These are phyloP conservation scores for Cosmia trapezina DNA, from an alignment of 2,888 invertebrate genomes.

Conservation along the genomic window DNA sequence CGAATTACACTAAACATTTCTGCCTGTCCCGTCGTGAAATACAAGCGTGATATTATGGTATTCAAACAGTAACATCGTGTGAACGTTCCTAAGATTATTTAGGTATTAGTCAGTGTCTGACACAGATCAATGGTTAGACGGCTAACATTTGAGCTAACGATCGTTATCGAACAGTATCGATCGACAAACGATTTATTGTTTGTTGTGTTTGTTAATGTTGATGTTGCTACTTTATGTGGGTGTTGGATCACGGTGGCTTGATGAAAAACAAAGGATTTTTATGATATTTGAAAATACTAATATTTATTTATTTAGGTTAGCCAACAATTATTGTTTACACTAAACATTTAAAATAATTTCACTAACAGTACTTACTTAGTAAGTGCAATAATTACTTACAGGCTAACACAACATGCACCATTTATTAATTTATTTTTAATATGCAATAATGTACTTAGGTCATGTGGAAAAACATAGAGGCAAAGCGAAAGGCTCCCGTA, in stretches of 20 bases:
- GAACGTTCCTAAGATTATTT: conserved; percentile 39
- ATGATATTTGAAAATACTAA: no score
- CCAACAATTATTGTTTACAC: no score
- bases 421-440: no score
- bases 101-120: conserved; percentile 59
- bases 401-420: no score
- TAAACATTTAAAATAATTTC: no score
- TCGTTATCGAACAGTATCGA: conserved; percentile 74
- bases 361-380: no score
- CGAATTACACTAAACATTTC: not conserved
- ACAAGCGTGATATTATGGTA: not conserved
- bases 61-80: not conserved
- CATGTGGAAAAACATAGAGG: no score
- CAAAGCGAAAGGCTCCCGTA: no score
- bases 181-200: conserved; percentile 76
- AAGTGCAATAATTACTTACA: no score
- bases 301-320: no score
- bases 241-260: conserved; percentile 54
- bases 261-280: not conserved
- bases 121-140: conserved; percentile 69
- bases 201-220: conserved; percentile 74
- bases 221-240: conserved; percentile 75
- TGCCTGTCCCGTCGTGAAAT: not conserved
- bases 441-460: no score
- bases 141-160: conserved; percentile 76